Evolutionary conservation across 1,140 invertebrate species (phyloP).

Genomic region (Forficula auricularia): DNA sequence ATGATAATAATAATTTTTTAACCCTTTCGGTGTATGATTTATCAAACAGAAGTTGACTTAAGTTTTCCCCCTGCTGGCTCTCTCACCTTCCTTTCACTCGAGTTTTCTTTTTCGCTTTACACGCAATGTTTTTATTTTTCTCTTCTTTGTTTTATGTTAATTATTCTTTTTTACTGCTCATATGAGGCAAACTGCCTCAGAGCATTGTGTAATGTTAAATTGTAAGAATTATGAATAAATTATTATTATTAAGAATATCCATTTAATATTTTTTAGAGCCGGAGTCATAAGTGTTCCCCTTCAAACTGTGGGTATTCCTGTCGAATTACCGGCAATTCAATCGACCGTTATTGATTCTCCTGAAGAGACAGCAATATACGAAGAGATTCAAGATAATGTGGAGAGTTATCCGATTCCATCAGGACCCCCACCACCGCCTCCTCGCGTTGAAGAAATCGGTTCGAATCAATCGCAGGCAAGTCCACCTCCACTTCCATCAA

Average conservation of each 20-base stretch:
- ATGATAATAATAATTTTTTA: too few species aligned
- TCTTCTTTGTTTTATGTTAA: too few species aligned
- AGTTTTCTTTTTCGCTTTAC: too few species aligned
- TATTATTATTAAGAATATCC: background rate
- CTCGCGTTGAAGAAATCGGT: constrained; percentile 20
- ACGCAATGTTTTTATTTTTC: background rate
- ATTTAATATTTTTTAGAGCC: constrained; percentile 8
- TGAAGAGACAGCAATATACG: constrained; percentile 30
- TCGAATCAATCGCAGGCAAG: background rate
- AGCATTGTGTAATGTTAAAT: too few species aligned
- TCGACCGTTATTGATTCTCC: constrained; percentile 9
- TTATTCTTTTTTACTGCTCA: too few species aligned
- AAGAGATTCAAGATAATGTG: constrained; percentile 33
- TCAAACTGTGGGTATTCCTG: constrained; percentile 5
- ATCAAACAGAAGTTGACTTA: too few species aligned
- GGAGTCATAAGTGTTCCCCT: constrained; percentile 11
- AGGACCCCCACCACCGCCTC: constrained; percentile 31
- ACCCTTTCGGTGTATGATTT: too few species aligned
- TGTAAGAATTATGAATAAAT: too few species aligned
- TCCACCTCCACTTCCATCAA: constrained; percentile 33
- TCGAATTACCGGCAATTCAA: constrained; percentile 2
- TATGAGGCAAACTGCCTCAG: too few species aligned
- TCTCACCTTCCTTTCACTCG: too few species aligned
- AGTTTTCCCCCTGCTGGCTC: too few species aligned
- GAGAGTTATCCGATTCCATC: constrained; percentile 22